These are phyloP conservation scores for Patagioenas fasciata DNA, from an alignment of 2,113 vertebrate species.

Conservation along the genomic window DNA sequence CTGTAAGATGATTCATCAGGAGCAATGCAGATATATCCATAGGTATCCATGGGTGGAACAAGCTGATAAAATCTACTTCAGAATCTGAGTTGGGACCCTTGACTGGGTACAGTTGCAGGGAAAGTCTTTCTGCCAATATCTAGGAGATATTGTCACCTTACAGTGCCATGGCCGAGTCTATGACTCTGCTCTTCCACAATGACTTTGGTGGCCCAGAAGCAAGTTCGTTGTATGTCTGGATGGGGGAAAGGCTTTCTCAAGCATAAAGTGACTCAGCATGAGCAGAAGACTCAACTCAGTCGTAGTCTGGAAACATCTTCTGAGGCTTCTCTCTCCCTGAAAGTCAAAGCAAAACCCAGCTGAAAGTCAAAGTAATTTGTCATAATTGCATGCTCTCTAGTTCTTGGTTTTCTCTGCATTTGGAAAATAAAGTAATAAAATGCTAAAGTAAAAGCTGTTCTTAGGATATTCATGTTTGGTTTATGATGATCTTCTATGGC, in stretches of 20 bases:
- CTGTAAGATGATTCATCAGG: not conserved
- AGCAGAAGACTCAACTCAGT: not conserved
- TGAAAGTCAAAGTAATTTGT: not conserved
- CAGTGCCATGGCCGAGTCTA: not conserved
- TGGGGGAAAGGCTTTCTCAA: not conserved
- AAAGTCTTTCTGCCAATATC: not conserved
- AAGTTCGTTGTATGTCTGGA: not conserved
- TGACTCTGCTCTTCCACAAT: not conserved
- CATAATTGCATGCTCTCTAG: not conserved
- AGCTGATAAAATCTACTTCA: not conserved
- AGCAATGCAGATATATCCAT: not conserved
- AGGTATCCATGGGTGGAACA: not conserved
- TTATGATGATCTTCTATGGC: not conserved
- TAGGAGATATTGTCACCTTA: not conserved
- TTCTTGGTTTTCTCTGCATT: not conserved
- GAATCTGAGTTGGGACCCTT: not conserved
- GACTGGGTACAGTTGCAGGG: not conserved
- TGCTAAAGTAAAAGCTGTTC: not conserved
- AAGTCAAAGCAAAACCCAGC: not conserved
- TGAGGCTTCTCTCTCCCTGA: not conserved
- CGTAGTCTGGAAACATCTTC: not conserved
- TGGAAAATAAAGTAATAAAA: not conserved
- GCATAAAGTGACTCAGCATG: accelerated
- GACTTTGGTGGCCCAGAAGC: not conserved
- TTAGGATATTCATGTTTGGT: not conserved